phyloP scores from a whole-genome alignment of 2,113 vertebrate species.

The Zosterops hypoxanthus region DNA sequence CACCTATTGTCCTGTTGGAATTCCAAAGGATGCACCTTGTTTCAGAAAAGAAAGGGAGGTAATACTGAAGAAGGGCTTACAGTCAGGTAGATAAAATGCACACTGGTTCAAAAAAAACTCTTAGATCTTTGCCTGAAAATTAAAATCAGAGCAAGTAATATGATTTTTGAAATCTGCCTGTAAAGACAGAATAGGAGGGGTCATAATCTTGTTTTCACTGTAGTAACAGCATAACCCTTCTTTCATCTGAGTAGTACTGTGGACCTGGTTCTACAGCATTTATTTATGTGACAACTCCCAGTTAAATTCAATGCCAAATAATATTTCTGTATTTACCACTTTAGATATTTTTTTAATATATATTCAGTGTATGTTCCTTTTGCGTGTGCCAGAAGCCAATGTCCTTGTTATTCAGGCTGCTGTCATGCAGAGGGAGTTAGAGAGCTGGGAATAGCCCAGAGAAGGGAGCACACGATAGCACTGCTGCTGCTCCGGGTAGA shows the following conservation, averaged over 20 bases:
- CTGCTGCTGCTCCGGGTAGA: conserved; percentile 72
- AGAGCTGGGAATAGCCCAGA: conserved; percentile 73
- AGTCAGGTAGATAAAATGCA: conserved; percentile 68
- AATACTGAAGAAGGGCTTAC: conserved; percentile 70
- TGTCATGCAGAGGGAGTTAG: conserved; percentile 79
- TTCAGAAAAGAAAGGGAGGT: conserved; percentile 78
- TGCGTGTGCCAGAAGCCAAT: conserved; percentile 57
- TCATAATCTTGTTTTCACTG: background rate
- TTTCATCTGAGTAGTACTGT: background rate
- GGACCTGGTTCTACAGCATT: background rate
- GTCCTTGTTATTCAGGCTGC: conserved; percentile 72
- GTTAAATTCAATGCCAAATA: background rate
- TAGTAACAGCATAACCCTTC: background rate
- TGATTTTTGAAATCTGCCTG: background rate
- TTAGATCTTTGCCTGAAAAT: background rate
- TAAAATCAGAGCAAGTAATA: background rate
- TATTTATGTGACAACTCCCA: background rate
- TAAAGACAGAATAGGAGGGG: background rate
- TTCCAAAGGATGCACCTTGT: conserved; percentile 76
- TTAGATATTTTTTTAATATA: background rate
- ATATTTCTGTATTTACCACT: background rate
- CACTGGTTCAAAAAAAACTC: background rate
- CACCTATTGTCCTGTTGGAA: conserved; percentile 67
- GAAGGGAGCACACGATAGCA: conserved; percentile 55
- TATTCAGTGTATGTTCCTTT: rapidly evolving